These are phyloP conservation scores for Apocrypta bakeri DNA, from an alignment of 1,140 invertebrate species.

Conservation along the genomic window DNA sequence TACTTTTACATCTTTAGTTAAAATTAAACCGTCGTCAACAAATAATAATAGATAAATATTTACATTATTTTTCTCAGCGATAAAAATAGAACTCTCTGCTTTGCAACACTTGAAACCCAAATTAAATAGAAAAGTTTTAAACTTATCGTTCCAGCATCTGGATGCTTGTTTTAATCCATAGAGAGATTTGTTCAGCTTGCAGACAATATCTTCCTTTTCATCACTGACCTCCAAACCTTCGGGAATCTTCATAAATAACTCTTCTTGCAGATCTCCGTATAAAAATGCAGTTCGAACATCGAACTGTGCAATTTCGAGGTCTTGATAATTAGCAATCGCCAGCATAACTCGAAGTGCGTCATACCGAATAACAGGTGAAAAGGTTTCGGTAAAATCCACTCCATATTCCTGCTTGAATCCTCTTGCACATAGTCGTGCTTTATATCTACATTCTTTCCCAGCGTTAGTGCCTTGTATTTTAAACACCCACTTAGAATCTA, in stretches of 20 bases:
- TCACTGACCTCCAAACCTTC: slow-evolving; percentile 52
- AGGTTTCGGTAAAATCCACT: not conserved
- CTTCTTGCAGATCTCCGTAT: slow-evolving; percentile 63
- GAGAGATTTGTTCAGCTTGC: slow-evolving; percentile 55
- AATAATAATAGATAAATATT: too few relatives aligned
- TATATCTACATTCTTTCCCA: not conserved
- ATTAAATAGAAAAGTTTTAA: slow-evolving; percentile 20
- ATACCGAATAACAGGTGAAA: not conserved
- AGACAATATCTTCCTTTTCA: slow-evolving; percentile 28
- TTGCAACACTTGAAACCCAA: slow-evolving; percentile 18
- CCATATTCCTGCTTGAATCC: not conserved
- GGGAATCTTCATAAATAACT: slow-evolving; percentile 63
- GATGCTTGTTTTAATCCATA: slow-evolving; percentile 58
- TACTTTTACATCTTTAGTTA: not conserved
- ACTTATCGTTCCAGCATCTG: slow-evolving; percentile 48
- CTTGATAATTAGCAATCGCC: not conserved
- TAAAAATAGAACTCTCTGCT: too few relatives aligned
- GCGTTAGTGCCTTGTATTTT: not conserved
- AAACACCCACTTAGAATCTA: slow-evolving; percentile 20
- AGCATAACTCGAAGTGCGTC: not conserved
- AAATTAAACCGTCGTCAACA: too few relatives aligned
- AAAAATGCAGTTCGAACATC: slow-evolving; percentile 69
- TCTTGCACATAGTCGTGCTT: not conserved
- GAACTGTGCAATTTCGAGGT: not conserved
- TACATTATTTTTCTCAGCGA: too few relatives aligned